phyloP scores from a whole-genome alignment of 2,888 invertebrate genomes.

The Geophilus truncorum region DNA sequence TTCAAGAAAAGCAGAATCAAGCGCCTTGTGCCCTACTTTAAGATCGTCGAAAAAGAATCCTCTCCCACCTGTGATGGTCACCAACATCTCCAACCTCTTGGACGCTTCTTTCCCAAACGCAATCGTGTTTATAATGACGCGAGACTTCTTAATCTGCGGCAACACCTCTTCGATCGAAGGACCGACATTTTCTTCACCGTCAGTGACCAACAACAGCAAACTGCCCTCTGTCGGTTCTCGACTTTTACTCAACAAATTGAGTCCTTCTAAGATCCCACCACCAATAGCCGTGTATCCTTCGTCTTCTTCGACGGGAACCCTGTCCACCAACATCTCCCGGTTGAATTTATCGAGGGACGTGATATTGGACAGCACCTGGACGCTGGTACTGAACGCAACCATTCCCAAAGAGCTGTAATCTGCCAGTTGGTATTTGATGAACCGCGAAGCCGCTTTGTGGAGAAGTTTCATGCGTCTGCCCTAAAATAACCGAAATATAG shows the following conservation, averaged over 20 bases:
- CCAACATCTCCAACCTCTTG: constrained; percentile 36
- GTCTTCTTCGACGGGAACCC: constrained; percentile 40
- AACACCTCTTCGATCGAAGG: constrained; percentile 39
- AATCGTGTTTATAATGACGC: constrained; percentile 39
- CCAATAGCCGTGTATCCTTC: constrained; percentile 39
- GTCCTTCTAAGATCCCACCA: constrained; percentile 29
- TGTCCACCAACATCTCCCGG: constrained; percentile 36
- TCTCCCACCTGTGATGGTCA: constrained; percentile 39
- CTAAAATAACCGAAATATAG: too few species aligned
- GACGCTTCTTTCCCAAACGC: constrained; percentile 38
- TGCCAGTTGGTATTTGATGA: constrained; percentile 40
- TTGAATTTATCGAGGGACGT: constrained; percentile 29
- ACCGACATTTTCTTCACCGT: constrained; percentile 37
- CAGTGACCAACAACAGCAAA: constrained; percentile 34
- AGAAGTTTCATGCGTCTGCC: constrained; percentile 47
- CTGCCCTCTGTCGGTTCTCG: constrained; percentile 32
- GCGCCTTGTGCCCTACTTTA: constrained; percentile 15
- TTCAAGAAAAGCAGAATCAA: constrained; percentile 30
- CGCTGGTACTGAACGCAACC: constrained; percentile 40
- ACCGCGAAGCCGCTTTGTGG: constrained; percentile 40
- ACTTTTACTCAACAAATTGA: constrained; percentile 32
- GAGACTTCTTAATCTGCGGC: constrained; percentile 39
- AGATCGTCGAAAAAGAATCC: constrained; percentile 36
- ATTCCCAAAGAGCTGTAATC: constrained; percentile 42
- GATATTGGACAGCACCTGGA: constrained; percentile 31